phyloP scores from a whole-genome alignment of 1,140 invertebrate species.

The Camponotus pennsylvanicus region DNA sequence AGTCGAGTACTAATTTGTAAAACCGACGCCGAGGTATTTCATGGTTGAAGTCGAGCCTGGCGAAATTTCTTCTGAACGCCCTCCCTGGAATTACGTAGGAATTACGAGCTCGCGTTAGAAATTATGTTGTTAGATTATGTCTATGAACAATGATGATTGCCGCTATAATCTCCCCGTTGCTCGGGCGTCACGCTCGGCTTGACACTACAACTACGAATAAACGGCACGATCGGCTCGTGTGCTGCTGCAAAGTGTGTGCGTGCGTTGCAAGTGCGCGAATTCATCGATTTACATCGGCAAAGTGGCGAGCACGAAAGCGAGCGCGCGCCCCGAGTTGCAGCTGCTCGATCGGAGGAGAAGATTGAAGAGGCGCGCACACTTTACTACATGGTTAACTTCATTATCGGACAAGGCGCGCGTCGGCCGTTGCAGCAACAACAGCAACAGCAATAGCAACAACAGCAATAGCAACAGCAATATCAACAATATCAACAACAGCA shows the following conservation, averaged over 20 bases:
- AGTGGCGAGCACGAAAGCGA: constrained; percentile 59
- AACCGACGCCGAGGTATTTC: background rate
- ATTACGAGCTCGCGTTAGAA: constrained; percentile 22
- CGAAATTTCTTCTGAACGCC: background rate
- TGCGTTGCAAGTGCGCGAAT: constrained; percentile 37
- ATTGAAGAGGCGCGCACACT: constrained; percentile 61
- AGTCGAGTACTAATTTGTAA: background rate
- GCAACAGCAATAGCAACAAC: no score
- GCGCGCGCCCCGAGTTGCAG: constrained; percentile 21
- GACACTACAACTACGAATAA: constrained; percentile 47
- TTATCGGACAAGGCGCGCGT: constrained; percentile 56
- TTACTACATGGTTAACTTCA: constrained; percentile 63
- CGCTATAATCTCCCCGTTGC: constrained; percentile 50
- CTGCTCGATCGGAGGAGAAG: constrained; percentile 62
- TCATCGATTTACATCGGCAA: constrained; percentile 64
- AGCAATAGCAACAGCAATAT: background rate
- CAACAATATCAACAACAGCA: no score
- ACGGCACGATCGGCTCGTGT: constrained; percentile 8
- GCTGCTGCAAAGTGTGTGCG: constrained; percentile 12
- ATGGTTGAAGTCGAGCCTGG: background rate
- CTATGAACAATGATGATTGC: constrained; percentile 58
- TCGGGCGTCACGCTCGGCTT: constrained; percentile 53
- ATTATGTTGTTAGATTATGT: constrained; percentile 60
- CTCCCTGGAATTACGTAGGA: constrained; percentile 36
- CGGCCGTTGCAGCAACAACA: constrained; percentile 33